These are phyloP conservation scores for Bufo bufo DNA, from an alignment of 2,113 vertebrate species.

Conservation along the genomic window DNA sequence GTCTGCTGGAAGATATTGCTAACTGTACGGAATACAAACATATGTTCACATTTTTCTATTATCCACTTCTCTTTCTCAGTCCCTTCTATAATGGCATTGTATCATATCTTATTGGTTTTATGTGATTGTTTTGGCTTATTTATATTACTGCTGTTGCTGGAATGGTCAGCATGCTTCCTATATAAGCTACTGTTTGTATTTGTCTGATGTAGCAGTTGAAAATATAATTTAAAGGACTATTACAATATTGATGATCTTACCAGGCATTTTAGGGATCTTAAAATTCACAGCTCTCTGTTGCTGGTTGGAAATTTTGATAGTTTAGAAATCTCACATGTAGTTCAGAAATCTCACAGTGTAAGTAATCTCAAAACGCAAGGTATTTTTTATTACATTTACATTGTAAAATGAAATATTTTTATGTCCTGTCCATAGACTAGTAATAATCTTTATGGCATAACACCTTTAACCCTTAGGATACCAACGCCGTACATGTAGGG, in stretches of 20 bases:
- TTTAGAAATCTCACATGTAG: background rate
- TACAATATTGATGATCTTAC: background rate
- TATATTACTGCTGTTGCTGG: background rate
- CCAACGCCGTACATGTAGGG: no score
- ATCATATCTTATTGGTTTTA: conserved; percentile 40
- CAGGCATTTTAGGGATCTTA: background rate
- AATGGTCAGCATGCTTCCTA: background rate
- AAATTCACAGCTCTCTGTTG: background rate
- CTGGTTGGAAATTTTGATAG: background rate
- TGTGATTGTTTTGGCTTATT: background rate
- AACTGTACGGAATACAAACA: conserved; percentile 68
- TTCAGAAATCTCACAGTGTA: no score
- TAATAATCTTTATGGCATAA: no score
- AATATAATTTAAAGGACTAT: background rate
- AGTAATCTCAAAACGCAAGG: no score
- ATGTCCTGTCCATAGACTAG: no score
- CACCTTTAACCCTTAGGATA: no score
- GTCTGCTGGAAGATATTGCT: conserved; percentile 65
- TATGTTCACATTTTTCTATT: conserved; percentile 70
- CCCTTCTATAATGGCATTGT: conserved; percentile 66
- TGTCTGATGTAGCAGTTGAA: background rate
- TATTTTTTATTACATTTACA: no score
- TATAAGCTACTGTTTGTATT: background rate
- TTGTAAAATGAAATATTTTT: no score
- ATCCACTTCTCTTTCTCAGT: conserved; percentile 62